Base-by-base conservation (phyloP, 2,797 vertebrate genomes). In the Champsocephalus esox region DNA sequence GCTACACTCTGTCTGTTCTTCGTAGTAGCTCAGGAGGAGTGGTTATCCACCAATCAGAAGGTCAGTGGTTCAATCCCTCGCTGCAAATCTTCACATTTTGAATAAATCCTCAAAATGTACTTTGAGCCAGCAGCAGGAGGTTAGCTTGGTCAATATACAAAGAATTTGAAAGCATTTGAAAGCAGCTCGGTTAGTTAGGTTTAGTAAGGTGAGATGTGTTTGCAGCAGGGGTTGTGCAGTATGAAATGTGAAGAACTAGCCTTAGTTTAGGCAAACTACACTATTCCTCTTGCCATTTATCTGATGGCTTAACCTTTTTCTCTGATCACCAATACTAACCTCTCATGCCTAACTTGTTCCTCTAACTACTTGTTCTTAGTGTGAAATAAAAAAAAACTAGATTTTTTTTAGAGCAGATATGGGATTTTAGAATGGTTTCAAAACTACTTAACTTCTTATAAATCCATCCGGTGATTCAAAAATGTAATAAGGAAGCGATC, bases 171-270 rank as follows among this genome's bases (percentile, higher is more conserved):
- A 75, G 43, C 1, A 1, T 70, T 74, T 1, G 61, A 14, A 14
- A 62, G 71, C 68, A 75, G 77, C 55, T 66, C 19, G 68, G 87
- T 91, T 87, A 89, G 89, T 81, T 73, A 9, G 60, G 77, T 74
- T 89, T 75, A 77, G 79, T 88, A 49, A 63, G 77, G 66, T n/a
- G 50, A 14, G 58, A 38, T 77, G 69, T 70, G 16, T 46, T 38
- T 51, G 45, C 50, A 76, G 82, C 19, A 63, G 66, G 45, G 51
- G 52, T 43, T 70, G 52, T 66, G 69, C 70, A 72, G 32, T 49
- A 79, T 83, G 82, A 79, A 82, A 83, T 68, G 77, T 72, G 13
- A 66, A 50, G 38, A 38, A 56, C 69, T 82, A 65, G 16, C 48
- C 24, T 73, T 76, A 44, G 48, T 50, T 52, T 28, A 41, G 32